These are phyloP conservation scores for Diloba caeruleocephala DNA, from an alignment of 2,888 invertebrate species.

Conservation along the genomic window DNA sequence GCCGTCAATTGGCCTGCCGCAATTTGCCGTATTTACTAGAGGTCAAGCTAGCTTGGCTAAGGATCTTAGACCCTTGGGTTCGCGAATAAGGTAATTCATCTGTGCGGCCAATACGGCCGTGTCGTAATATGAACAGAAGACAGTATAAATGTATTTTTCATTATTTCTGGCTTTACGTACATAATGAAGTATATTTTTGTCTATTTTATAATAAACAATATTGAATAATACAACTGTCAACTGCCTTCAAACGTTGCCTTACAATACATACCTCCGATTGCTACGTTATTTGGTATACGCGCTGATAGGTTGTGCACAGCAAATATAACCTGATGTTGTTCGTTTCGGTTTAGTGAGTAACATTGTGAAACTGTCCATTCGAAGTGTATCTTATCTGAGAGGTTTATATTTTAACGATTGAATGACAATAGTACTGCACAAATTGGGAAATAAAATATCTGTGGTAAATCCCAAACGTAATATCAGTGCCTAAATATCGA, in stretches of 20 bases:
- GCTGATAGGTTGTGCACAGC: conserved; percentile 71
- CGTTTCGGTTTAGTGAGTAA: conserved; percentile 54
- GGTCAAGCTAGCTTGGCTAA: too few species aligned
- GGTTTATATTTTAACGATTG: conserved; percentile 38
- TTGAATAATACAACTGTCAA: conserved; percentile 43
- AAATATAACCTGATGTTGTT: conserved; percentile 67
- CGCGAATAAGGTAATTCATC: conserved; percentile 3
- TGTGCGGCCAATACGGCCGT: conserved; percentile 7
- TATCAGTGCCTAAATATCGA: conserved; percentile 68
- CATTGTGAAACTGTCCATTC: conserved; percentile 38
- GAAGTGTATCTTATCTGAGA: conserved; percentile 48
- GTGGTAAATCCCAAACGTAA: conserved; percentile 51
- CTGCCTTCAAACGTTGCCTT: conserved; percentile 82
- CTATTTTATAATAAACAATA: conserved; percentile 26
- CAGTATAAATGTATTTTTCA: conserved; percentile 27
- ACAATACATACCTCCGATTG: conserved; percentile 62
- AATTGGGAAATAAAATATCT: conserved; percentile 27
- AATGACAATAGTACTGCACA: conserved; percentile 55
- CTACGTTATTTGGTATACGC: conserved; percentile 62
- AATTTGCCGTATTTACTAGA: too few species aligned
- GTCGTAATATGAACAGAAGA: conserved; percentile 24
- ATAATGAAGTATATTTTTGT: conserved; percentile 27
- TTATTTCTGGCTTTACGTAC: conserved; percentile 30
- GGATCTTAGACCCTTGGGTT: conserved; percentile 3
- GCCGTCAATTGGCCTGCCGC: too few species aligned